Percentiles rank a stretch among this genome's conserved stretches.
phyloP scores from a whole-genome alignment of 2,888 invertebrate species.

The Pristionchus entomophagus region DNA sequence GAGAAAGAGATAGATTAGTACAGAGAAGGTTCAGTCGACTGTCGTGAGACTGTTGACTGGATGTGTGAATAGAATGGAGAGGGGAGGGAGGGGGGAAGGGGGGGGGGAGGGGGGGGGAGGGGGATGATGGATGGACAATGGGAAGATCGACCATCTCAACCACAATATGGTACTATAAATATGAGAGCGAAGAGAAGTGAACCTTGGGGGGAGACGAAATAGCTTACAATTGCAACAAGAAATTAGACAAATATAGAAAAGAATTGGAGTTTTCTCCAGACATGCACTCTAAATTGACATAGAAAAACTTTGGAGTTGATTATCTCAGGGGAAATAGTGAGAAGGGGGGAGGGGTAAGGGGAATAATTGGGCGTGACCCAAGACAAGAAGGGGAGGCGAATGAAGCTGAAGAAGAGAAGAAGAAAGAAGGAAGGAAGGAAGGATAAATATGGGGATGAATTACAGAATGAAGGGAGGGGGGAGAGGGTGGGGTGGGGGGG shows the following conservation, averaged over 20 bases:
- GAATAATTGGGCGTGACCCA: slow-evolving; percentile 7
- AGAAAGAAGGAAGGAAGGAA: not conserved
- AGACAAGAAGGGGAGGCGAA: not conserved
- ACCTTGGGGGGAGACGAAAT: too few relatives aligned
- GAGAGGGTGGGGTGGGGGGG: not conserved
- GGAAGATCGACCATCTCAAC: too few relatives aligned
- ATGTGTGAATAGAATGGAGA: not conserved
- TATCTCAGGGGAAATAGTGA: not conserved
- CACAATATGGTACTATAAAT: too few relatives aligned
- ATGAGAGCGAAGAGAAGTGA: not conserved
- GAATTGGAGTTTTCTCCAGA: too few relatives aligned
- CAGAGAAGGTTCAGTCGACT: too few relatives aligned
- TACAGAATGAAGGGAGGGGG: not conserved
- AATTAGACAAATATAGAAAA: too few relatives aligned
- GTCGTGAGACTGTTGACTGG: too few relatives aligned
- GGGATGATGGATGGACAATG: too few relatives aligned
- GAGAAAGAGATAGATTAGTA: too few relatives aligned
- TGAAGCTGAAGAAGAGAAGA: not conserved
- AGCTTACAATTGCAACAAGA: too few relatives aligned
- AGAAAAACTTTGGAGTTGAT: not conserved
- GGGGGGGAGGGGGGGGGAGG: not conserved
- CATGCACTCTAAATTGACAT: too few relatives aligned
- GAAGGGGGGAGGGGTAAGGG: not conserved
- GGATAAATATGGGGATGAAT: not conserved
- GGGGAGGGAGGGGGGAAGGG: not conserved